Evolutionary conservation across 2,113 vertebrate genomes (phyloP), one percentile per base, ranked within the genome.

Genomic region (Genyomyrus donnyi): DNA sequence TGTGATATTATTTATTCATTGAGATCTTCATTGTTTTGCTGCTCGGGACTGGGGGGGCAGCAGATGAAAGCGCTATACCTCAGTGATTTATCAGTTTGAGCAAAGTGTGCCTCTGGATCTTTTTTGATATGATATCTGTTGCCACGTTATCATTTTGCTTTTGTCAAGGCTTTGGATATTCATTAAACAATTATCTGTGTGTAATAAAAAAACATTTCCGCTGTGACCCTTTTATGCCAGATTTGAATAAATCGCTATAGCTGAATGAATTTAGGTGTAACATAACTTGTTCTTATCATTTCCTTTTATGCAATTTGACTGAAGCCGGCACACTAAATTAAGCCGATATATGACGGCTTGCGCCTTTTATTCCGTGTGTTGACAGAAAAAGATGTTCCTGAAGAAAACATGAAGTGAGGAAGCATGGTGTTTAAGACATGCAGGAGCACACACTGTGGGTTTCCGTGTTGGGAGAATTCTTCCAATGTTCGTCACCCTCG

Each of bases 1-100:
- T 42, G 35, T 90, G 49, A 35, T 88, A 45, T 84, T 89, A 89
- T 89, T 89, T 83, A 89, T 89, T 89, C 49, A 84, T 83, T 53
- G 49, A 89, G 70, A 83, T 77, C 50, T 83, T 83, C 49, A 52
- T 91, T 89, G 90, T 90, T 87, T 87, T 88, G 88, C 39, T 66
- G 85, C 90, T 85, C 5, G 17, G 70, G 77, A 88, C 89, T 31
- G 39, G 31, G 66, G 83, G 27, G 48, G 31, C 85, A 70, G 88
- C n/a, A 85, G 45, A 89, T 35, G 48, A 80, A 27, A 50, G 62
- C 0, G 11, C 42, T 50, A 17, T 35, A 31, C 88, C 66, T 80
- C 88, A 35, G 46, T 50, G 88, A 27, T 35, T 52, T 50, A 89
- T 89, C 66, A 52, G 66, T 39, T 80, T 77, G 46, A 74, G 24